Base-by-base conservation (phyloP, 2,888 invertebrate genomes). In the Neocrepidodera transversa region DNA sequence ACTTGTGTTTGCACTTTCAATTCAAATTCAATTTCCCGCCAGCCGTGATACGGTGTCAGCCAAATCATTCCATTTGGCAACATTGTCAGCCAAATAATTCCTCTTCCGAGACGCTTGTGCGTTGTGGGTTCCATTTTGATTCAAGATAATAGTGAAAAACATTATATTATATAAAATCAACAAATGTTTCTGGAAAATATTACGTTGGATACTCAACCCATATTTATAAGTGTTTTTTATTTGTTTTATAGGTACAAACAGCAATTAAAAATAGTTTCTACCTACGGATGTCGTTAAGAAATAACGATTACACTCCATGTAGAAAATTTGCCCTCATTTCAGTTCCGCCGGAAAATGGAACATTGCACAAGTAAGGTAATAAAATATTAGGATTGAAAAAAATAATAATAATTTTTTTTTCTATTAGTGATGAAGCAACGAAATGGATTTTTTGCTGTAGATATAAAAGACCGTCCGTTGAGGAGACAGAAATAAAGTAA, bases 221-320 rank as follows among this genome's bases (percentile, higher is more conserved):
- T n/a, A n/a, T n/a, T n/a, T n/a, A n/a, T n/a, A n/a, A n/a, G n/a
- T n/a, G n/a, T n/a, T n/a, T n/a, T n/a, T n/a, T n/a, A 28, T 43
- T 23, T 13, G 6, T 18, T 23, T 64, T 64, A 58, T 50, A 74
- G 74, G 74, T 74, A 10, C 74, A 75, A 66, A 65, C 71, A 11
- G 76, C 75, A 8, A 62, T 76, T 1, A 74, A 64, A 54, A 74
- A 73, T 57, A 72, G 72, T 47, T 71, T 71, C 35, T 72, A 71
- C 55, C 60, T 71, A 4, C 66, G 66, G 17, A 68, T 71, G 66
- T 73, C 74, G 5, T 49, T 73, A 13, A 67, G 71, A 45, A 73
- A 71, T 53, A 69, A 71, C 53, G 72, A 74, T 38, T 74, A 74
- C 56, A 64, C 70, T 18, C 69, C 71, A 7, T 74, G 74, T 60